phyloP scores from a whole-genome alignment of 1,140 invertebrate species.

The Nomia melanderi region DNA sequence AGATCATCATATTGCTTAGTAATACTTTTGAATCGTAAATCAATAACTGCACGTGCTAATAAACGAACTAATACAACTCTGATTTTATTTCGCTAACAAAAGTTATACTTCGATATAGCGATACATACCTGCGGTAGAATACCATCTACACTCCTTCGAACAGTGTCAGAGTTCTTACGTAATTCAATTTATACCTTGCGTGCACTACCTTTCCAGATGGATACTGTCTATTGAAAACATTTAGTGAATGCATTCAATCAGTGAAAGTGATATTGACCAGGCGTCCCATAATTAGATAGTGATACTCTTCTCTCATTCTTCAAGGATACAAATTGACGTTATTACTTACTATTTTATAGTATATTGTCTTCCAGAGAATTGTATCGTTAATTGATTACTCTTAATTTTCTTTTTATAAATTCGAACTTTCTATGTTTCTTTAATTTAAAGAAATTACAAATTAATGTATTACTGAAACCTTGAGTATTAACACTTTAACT shows the following conservation, averaged over 20 bases:
- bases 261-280: not conserved
- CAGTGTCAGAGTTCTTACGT: not conserved
- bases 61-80: not conserved
- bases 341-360: not conserved
- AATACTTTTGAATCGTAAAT: not conserved
- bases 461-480: no score
- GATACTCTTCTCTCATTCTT: not conserved
- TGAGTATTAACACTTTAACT: no score
- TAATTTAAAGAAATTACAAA: no score
- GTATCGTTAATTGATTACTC: not conserved
- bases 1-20: conserved; percentile 25
- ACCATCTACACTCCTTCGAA: conserved; percentile 1
- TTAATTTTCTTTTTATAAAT: no score
- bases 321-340: not conserved
- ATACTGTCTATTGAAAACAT: not conserved
- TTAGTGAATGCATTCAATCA: not conserved
- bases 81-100: conserved; percentile 22
- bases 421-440: no score
- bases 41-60: not conserved
- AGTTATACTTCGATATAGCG: not conserved
- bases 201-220: not conserved
- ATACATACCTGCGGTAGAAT: not conserved
- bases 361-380: not conserved
- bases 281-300: not conserved
- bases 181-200: conserved; percentile 12